Base-by-base conservation (phyloP, 1,140 invertebrate genomes). In the Drosophila pallidifrons region DNA sequence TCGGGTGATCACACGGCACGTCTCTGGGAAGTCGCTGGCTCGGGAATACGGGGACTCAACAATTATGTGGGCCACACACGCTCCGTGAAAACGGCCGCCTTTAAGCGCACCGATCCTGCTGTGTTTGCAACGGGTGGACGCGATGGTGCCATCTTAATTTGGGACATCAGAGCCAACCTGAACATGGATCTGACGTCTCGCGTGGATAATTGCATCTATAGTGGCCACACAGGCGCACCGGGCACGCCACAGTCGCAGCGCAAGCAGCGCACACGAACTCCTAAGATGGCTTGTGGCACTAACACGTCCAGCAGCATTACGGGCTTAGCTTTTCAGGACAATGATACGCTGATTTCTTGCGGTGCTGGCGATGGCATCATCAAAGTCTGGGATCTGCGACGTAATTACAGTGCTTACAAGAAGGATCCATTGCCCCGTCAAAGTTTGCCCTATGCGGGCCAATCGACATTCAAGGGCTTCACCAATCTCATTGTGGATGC, bases 371-470 rank as follows among this genome's bases (percentile, higher is more conserved):
- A 98, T 93, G 97, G 96, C 1, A 93, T 95, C 45, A 96, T 98
- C 6, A 98, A 98, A 92, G 94, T 97, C 1, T 98, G 97, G 97
- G 97, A 98, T 93, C 82, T 98, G 10, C 92, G 97, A 30, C 96
- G 97, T 86, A 96, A 95, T 79, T 97, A 98, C 81, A 95, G 94
- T 2, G 93, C 93, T 7, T 94, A 95, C 69, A 96, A 95, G 83
- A 94, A 94, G 49, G 95, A 96, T 35, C 96, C 97, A 0, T 76
- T 95, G 38, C 95, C 97, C 0, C 95, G 96, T 78, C 94, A 96
- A 81, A 94, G 93, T 1, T 94, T 98, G 67, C 94, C 95, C 1
- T 96, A 97, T 89, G 94, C 94, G 32, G 96, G 96, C 3, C 94
- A 94, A 35, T 95, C 94, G 45, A 95, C 94, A 1, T 94, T 93